Percentiles rank a stretch among this genome's conserved stretches.
phyloP scores from a whole-genome alignment of 53 echinoderm and acorn worm species.

The Patiria pectinifera region DNA sequence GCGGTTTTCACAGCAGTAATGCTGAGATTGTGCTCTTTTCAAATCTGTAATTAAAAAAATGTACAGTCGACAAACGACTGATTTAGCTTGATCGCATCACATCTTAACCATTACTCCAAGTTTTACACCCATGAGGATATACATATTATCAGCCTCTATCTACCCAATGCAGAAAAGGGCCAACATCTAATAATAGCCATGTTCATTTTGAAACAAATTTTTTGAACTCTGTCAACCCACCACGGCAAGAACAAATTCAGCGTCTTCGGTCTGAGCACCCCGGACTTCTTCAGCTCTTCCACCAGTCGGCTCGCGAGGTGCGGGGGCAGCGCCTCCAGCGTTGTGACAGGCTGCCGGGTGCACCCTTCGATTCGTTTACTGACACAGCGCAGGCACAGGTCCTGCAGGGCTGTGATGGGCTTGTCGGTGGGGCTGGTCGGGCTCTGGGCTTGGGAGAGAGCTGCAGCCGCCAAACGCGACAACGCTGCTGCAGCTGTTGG shows the following conservation, averaged over 20 bases:
- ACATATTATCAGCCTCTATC: no score
- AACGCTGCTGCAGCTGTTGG: constrained; percentile 76
- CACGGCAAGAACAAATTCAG: constrained; percentile 91
- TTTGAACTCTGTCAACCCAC: constrained; percentile 50
- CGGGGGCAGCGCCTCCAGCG: constrained; percentile 88
- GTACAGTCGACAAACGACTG: no score
- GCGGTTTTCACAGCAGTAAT: no score
- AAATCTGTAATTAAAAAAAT: no score
- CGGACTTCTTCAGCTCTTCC: constrained; percentile 90
- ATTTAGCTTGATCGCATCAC: no score
- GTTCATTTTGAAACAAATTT: no score
- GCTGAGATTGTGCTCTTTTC: no score
- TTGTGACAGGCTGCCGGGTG: constrained; percentile 54
- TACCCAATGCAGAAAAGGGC: no score
- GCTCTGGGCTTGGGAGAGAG: constrained; percentile 14
- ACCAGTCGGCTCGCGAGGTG: constrained; percentile 80
- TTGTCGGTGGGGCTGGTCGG: constrained; percentile 50
- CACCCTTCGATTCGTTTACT: constrained; percentile 66
- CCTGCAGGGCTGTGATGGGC: constrained; percentile 73
- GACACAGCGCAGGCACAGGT: constrained; percentile 82
- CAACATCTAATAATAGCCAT: no score
- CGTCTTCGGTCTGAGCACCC: constrained; percentile 88
- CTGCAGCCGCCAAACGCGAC: constrained; percentile 67
- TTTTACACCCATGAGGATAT: no score
- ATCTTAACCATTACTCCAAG: no score